Percentiles rank a stretch among this genome's conserved stretches.
Conservation (phyloP, 2,113 vertebrate genomes). For the Nannobrachium achirus region DNA sequence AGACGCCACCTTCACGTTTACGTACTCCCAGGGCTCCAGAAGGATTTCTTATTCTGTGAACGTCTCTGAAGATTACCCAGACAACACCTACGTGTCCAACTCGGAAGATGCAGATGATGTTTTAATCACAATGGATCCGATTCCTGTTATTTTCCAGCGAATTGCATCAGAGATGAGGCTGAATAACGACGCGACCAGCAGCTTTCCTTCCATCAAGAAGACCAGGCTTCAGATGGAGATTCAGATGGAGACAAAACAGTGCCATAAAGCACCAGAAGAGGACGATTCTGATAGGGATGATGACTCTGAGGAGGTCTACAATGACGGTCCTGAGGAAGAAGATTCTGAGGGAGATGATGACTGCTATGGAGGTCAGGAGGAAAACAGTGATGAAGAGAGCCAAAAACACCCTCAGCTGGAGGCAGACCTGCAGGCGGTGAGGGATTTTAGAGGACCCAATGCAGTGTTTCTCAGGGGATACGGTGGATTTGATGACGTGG, state of each 20-base stretch:
- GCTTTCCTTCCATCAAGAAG: conserved; percentile 87
- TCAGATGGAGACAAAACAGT: too few relatives aligned
- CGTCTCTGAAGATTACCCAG: too few relatives aligned
- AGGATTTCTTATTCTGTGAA: too few relatives aligned
- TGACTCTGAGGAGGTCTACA: conserved; percentile 91
- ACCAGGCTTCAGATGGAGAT: too few relatives aligned
- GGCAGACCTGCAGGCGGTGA: conserved; percentile 87
- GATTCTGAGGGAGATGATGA: too few relatives aligned
- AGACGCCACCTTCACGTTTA: too few relatives aligned
- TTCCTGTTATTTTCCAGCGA: conserved; percentile 90
- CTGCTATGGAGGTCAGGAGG: conserved; percentile 85
- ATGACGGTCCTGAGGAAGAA: conserved; percentile 31
- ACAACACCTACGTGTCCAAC: conserved; percentile 91
- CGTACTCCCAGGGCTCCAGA: too few relatives aligned
- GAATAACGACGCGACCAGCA: conserved; percentile 85
- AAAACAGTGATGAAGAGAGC: conserved; percentile 88
- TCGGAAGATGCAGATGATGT: conserved; percentile 91
- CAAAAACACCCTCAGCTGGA: conserved; percentile 90
- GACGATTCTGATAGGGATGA: too few relatives aligned
- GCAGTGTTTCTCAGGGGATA: conserved; percentile 95
- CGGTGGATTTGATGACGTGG: conserved; percentile 92
- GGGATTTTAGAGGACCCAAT: conserved; percentile 86
- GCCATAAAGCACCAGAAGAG: too few relatives aligned
- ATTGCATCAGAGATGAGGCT: conserved; percentile 88
- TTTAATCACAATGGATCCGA: conserved; percentile 89